These are phyloP conservation scores for Amia ocellicauda DNA, from an alignment of 2,113 vertebrate genomes.

Conservation along the genomic window DNA sequence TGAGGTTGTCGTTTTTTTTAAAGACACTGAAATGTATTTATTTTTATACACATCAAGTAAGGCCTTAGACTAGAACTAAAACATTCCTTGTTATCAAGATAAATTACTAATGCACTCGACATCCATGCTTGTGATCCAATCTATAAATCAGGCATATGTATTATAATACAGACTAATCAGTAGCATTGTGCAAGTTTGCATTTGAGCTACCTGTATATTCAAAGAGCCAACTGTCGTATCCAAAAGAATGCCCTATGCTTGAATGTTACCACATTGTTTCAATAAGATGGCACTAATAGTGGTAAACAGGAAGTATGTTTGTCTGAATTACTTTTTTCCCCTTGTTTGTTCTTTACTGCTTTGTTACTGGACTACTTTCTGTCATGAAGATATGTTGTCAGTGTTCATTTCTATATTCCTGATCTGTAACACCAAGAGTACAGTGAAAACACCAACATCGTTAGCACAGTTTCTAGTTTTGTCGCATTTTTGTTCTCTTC, in stretches of 20 bases:
- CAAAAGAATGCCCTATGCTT: constrained; percentile 2
- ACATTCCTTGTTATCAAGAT: constrained; percentile 36
- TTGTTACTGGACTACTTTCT: too few species aligned
- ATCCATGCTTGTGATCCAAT: constrained; percentile 37
- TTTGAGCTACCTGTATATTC: background rate
- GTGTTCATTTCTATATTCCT: background rate
- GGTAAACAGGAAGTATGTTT: constrained; percentile 5
- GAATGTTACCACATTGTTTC: constrained; percentile 5
- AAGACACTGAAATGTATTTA: background rate
- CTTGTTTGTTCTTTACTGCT: background rate
- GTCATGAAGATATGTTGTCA: background rate
- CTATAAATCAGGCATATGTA: constrained; percentile 24
- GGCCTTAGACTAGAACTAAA: constrained; percentile 27
- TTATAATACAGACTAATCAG: constrained; percentile 28
- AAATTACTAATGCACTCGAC: constrained; percentile 30
- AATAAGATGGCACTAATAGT: constrained; percentile 11
- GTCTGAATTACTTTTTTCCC: background rate
- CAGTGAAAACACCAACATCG: constrained; percentile 2
- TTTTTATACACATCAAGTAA: constrained; percentile 17
- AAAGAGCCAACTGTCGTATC: background rate
- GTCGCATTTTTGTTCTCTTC: background rate
- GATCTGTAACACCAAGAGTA: background rate
- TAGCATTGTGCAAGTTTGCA: constrained; percentile 15
- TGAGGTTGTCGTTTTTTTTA: background rate
- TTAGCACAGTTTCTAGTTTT: constrained; percentile 11